Conservation (phyloP, 2,797 vertebrate species). For the Cyprinella venusta region DNA sequence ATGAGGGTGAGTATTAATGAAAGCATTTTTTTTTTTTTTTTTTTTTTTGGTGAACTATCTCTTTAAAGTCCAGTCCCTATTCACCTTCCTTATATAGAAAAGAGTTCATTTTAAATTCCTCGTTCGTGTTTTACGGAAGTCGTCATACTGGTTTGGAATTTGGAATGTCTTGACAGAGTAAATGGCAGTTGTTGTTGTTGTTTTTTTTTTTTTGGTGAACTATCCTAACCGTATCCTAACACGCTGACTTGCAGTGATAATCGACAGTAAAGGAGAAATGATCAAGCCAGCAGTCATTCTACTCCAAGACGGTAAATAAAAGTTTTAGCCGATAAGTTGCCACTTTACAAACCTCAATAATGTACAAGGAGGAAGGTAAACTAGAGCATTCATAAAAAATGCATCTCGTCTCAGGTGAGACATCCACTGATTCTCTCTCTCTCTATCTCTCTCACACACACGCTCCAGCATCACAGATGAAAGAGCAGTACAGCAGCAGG, state of each 20-base stretch:
- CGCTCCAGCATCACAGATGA: not conserved
- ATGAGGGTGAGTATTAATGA: too few species aligned
- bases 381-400: constrained; percentile 68
- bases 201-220: not conserved
- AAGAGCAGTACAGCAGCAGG: not conserved
- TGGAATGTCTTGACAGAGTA: not conserved
- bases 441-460: not conserved
- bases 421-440: not conserved
- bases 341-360: constrained; percentile 69
- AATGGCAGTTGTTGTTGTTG: too few species aligned
- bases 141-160: not conserved
- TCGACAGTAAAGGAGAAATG: not conserved
- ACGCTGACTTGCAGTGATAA: not conserved
- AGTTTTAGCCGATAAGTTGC: constrained; percentile 60
- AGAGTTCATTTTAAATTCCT: not conserved
- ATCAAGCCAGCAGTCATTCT: not conserved
- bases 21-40: too few species aligned
- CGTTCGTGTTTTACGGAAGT: not conserved
- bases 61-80: not conserved
- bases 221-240: not conserved
- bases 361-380: constrained; percentile 63
- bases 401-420: constrained; percentile 55
- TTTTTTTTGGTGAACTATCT: too few species aligned
- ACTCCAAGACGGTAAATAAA: constrained; percentile 60
- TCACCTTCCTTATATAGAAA: not conserved